These are phyloP conservation scores for Enoplosus armatus DNA, from an alignment of 2,797 vertebrate species.

Conservation along the genomic window DNA sequence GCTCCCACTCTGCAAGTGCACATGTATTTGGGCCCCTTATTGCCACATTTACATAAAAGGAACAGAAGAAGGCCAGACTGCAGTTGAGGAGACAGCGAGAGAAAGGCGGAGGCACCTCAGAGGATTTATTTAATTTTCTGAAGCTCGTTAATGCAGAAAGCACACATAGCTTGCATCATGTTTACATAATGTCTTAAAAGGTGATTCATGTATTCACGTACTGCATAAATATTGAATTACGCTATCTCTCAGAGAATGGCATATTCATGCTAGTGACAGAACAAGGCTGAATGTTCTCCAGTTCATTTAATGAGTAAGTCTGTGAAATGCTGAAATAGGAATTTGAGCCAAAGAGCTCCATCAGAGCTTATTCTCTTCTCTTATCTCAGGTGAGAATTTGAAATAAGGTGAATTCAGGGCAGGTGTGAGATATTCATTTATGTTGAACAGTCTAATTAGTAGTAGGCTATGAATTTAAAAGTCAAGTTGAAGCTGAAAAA, in stretches of 20 bases:
- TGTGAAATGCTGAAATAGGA: slow-evolving; percentile 9
- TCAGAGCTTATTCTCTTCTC: background rate
- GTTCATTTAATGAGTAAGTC: slow-evolving; percentile 11
- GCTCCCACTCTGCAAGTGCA: slow-evolving; percentile 35
- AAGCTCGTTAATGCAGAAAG: slow-evolving; percentile 2
- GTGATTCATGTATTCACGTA: slow-evolving; percentile 17
- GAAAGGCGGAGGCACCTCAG: background rate
- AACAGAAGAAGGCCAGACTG: slow-evolving; percentile 38
- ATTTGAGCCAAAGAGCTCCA: background rate
- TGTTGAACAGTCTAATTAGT: background rate
- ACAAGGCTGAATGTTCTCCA: background rate
- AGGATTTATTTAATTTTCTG: slow-evolving; percentile 33
- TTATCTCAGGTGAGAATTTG: slow-evolving; percentile 6
- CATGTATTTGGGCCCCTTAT: slow-evolving; percentile 38
- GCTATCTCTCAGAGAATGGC: background rate
- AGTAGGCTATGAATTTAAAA: background rate
- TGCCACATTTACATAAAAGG: slow-evolving; percentile 48
- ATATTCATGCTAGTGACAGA: background rate
- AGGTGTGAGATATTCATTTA: background rate
- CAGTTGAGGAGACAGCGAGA: background rate
- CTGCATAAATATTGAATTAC: slow-evolving; percentile 36
- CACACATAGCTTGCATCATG: slow-evolving; percentile 10
- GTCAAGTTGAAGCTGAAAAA: background rate
- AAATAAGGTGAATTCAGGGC: background rate
- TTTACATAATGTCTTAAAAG: slow-evolving; percentile 41